These are phyloP conservation scores for Eurystomus gularis DNA, from an alignment of 2,113 vertebrate genomes.

Conservation along the genomic window DNA sequence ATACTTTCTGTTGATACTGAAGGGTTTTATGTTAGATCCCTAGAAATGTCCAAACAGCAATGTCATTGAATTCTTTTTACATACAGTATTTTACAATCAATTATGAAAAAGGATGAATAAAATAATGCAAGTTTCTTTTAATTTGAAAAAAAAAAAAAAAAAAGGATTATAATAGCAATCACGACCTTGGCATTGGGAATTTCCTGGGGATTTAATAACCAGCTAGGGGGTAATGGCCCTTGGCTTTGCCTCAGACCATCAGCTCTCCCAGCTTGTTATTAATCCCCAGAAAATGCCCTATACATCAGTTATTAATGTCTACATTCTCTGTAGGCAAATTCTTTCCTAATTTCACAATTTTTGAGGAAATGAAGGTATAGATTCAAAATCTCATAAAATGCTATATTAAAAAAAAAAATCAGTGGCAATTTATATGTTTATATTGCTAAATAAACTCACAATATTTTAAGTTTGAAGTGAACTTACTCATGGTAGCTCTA, in stretches of 20 bases:
- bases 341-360: background rate
- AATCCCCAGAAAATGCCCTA: constrained; percentile 51
- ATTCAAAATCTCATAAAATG: background rate
- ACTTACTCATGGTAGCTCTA: background rate
- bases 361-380: background rate
- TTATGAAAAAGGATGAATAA: background rate
- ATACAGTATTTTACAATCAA: background rate
- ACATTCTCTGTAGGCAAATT: constrained; percentile 7
- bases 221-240: constrained; percentile 62
- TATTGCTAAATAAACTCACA: background rate
- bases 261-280: constrained; percentile 62
- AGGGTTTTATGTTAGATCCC: background rate
- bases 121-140: background rate
- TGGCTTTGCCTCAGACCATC: constrained; percentile 61
- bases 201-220: constrained; percentile 68
- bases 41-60: background rate
- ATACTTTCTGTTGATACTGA: background rate
- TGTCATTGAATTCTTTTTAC: background rate
- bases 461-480: background rate
- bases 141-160: background rate
- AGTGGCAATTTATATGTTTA: background rate
- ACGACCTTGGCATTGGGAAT: constrained; percentile 11
- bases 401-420: background rate
- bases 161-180: background rate
- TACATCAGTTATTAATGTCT: constrained; percentile 57